Percentiles rank a stretch among this genome's conserved stretches.
phyloP scores from a whole-genome alignment of 2,888 invertebrate species.

The Adela reaumurella region DNA sequence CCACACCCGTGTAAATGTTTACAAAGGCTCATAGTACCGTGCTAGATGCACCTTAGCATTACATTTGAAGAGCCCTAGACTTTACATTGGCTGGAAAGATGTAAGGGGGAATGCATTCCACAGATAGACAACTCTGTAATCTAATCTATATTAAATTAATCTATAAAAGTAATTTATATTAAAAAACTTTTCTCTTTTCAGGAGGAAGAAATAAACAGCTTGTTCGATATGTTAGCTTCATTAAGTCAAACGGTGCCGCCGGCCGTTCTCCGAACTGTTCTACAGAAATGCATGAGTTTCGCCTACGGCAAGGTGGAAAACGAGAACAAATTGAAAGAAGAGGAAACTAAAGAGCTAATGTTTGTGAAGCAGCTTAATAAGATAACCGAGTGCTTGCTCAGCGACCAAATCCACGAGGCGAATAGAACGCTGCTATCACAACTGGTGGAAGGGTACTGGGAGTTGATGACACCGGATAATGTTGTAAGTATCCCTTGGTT shows the following conservation, averaged over 20 bases:
- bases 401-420: slow-evolving; percentile 55
- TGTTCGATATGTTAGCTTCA: slow-evolving; percentile 50
- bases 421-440: slow-evolving; percentile 52
- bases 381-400: slow-evolving; percentile 39
- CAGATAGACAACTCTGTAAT: too few species aligned
- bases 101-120: too few species aligned
- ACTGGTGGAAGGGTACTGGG: slow-evolving; percentile 43
- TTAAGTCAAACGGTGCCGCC: slow-evolving; percentile 58
- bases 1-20: too few species aligned
- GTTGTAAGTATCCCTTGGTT: slow-evolving; percentile 25
- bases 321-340: slow-evolving; percentile 13
- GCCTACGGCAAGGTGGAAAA: slow-evolving; percentile 24
- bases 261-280: slow-evolving; percentile 47
- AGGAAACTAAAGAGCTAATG: slow-evolving; percentile 14
- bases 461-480: slow-evolving; percentile 36
- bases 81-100: too few species aligned
- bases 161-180: too few species aligned
- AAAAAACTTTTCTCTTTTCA: slow-evolving; percentile 24
- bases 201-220: slow-evolving; percentile 39
- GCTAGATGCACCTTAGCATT: too few species aligned
- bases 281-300: slow-evolving; percentile 44
- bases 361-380: slow-evolving; percentile 25
- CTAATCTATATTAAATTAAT: too few species aligned
- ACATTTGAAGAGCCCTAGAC: too few species aligned
- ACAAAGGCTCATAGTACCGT: too few species aligned